Evolutionary conservation across 2,797 vertebrate species (phyloP), one percentile per base, ranked within the genome.

Genomic region (Siniperca undulata): DNA sequence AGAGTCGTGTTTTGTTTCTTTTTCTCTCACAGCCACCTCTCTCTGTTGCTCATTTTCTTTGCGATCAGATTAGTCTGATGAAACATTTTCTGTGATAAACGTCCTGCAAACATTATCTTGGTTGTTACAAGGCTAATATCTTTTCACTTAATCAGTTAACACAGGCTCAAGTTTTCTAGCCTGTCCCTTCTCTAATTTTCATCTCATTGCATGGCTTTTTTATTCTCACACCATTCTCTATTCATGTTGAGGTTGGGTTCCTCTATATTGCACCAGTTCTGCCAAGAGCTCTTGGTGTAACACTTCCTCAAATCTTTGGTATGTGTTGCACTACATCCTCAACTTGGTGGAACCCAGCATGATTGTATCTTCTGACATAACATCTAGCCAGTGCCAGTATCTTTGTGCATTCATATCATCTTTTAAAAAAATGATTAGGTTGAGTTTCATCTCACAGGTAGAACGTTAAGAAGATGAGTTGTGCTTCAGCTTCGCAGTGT

Each of bases 221-320:
- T 40, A 38, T 27, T n/a, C 4, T 59, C 7, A 3, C 10, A 12
- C 22, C 53, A 27, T 59, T 61, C 44, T 81, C 19, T 76, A 0
- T 68, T 71, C 77, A 40, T 55, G 44, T 73, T 59, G 56, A 58
- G 14, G 22, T 19, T 36, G 4, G n/a, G 30, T 81, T 86, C 82
- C 76, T 79, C 66, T 78, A 42, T 27, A 36, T 93, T 93, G 87
- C 92, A 74, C 84, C 85, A 91, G 30, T 22, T 72, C 76, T 46
- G 52, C n/a, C 11, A 76, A 69, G 22, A 77, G 64, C 60, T 85
- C 36, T 60, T 74, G 38, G 19, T 77, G 79, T 61, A 89, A 70
- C 86, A 88, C 90, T 93, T 93, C 92, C 90, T 84, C 81, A 82
- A 84, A 82, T 20, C 52, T 59, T 78, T 44, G 34, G 48, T 58